These are phyloP conservation scores for Drymodes brunneopygia DNA, from an alignment of 2,113 vertebrate genomes.

Conservation along the genomic window DNA sequence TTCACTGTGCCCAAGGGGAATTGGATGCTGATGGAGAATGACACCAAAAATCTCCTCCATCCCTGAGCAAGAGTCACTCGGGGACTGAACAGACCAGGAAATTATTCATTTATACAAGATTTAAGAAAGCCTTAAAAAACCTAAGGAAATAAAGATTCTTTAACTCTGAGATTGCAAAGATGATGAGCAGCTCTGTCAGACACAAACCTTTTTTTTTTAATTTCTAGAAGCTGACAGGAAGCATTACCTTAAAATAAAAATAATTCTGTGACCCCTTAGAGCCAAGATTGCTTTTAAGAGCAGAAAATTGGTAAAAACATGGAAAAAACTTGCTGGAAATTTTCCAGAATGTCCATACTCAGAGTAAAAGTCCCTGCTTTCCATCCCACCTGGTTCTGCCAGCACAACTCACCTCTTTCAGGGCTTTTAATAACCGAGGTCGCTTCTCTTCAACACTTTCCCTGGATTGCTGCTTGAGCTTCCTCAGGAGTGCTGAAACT, in stretches of 20 bases:
- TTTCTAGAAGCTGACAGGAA: neutral
- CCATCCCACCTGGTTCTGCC: fast-evolving
- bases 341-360: neutral
- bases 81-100: neutral
- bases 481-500: slow-evolving; percentile 97
- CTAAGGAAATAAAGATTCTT: neutral
- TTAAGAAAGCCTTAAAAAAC: neutral
- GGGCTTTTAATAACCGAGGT: slow-evolving; percentile 93
- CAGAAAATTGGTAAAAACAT: neutral
- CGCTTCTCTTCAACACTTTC: slow-evolving; percentile 98
- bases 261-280: neutral
- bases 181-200: neutral
- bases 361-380: neutral
- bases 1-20: neutral
- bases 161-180: neutral
- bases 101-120: neutral
- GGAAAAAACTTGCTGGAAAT: neutral
- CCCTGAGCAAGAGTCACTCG: neutral
- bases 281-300: neutral
- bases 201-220: neutral
- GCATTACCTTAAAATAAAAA: neutral
- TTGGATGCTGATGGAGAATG: neutral
- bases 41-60: neutral
- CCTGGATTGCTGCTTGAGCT: slow-evolving; percentile 97
- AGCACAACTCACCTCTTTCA: slow-evolving; percentile 85